phyloP scores from a whole-genome alignment of 2,113 vertebrate genomes.

The Caretta caretta region DNA sequence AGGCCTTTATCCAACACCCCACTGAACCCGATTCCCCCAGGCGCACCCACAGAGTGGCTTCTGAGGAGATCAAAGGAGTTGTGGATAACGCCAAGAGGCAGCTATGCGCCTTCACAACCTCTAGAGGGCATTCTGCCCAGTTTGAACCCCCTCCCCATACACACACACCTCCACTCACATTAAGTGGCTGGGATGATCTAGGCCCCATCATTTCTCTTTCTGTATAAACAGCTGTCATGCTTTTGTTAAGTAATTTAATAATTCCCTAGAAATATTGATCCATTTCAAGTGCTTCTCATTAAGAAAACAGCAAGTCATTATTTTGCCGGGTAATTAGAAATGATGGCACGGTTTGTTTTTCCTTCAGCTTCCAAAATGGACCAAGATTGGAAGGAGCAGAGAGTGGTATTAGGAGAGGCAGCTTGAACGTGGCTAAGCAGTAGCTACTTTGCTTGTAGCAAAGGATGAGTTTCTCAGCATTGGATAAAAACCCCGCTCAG shows the following conservation, averaged over 20 bases:
- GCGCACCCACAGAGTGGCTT: not conserved
- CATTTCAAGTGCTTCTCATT: not conserved
- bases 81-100: not conserved
- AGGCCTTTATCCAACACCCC: not conserved
- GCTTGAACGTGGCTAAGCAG: not conserved
- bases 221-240: not conserved
- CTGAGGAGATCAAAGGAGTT: not conserved
- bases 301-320: not conserved
- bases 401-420: not conserved
- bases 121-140: not conserved
- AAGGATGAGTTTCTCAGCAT: not conserved
- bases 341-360: not conserved
- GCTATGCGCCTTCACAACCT: fast-evolving
- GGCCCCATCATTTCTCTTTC: not conserved
- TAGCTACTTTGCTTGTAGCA: not conserved
- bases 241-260: not conserved
- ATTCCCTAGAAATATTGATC: not conserved
- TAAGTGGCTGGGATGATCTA: not conserved
- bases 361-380: not conserved
- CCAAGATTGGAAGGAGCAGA: not conserved
- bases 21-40: not conserved
- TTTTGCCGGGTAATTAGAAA: not conserved
- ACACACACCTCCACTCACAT: not conserved
- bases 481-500: not conserved
- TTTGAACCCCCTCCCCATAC: too few species aligned